These are phyloP conservation scores for Otolemur crassicaudatus DNA, from an alignment of 2,797 vertebrate species.

Conservation along the genomic window DNA sequence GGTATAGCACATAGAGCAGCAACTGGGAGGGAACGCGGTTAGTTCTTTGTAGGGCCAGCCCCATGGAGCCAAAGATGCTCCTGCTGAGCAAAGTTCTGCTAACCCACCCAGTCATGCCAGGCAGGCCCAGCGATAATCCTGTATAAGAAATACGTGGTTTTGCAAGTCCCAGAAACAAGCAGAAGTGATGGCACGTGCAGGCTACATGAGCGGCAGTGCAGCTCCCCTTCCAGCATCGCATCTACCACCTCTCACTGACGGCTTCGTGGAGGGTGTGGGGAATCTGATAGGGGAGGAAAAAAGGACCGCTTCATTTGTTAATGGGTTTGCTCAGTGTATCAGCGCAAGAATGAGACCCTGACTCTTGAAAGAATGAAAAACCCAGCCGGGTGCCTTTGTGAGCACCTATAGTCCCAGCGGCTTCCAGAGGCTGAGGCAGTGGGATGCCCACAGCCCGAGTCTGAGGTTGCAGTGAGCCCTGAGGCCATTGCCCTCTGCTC, in stretches of 20 bases:
- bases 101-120: background rate
- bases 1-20: background rate
- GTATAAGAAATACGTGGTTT: background rate
- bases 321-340: background rate
- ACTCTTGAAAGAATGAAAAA: no score
- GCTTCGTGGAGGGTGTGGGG: background rate
- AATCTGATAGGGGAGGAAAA: background rate
- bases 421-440: no score
- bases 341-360: no score
- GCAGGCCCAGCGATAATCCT: background rate
- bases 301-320: background rate
- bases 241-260: background rate
- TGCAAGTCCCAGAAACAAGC: background rate
- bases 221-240: background rate
- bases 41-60: background rate
- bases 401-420: no score
- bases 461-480: no score
- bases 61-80: background rate
- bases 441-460: no score
- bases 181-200: background rate
- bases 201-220: background rate
- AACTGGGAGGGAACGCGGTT: background rate
- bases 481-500: no score
- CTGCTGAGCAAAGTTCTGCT: background rate
- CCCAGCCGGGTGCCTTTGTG: no score